A percentile compares a stretch with the other conserved stretches of the same genome.
Conservation (phyloP, 2,888 invertebrate genomes). For the Protophormia terraenovae region DNA sequence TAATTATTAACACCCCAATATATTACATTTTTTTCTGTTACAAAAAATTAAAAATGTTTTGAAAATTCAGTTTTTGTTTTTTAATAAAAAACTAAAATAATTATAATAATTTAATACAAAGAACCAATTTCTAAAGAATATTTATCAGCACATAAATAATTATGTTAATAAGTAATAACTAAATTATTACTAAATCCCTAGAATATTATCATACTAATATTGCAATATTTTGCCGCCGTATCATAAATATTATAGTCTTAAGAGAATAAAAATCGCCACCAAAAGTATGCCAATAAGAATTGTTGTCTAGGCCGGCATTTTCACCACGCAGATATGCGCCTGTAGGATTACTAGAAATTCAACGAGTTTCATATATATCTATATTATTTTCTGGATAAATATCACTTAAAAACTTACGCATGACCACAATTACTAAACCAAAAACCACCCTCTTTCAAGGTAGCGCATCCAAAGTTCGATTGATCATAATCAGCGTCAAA, state of each 20-base stretch:
- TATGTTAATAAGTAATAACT: too few species aligned
- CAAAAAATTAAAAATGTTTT: too few species aligned
- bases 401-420: background rate
- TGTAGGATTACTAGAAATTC: background rate
- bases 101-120: too few species aligned
- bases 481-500: background rate
- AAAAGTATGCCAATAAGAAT: background rate
- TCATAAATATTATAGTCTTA: background rate
- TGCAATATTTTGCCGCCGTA: background rate
- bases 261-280: background rate
- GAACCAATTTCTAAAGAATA: too few species aligned
- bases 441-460: background rate
- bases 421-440: background rate
- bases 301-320: background rate
- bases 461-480: background rate
- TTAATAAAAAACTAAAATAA: too few species aligned
- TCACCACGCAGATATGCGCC: background rate
- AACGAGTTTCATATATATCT: background rate
- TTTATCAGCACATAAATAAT: too few species aligned
- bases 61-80: too few species aligned
- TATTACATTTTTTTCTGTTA: too few species aligned
- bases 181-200: too few species aligned
- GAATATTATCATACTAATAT: too few species aligned
- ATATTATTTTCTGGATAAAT: background rate
- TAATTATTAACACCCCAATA: too few species aligned